Conservation (phyloP, 2,888 invertebrate genomes). For the Drosophila leonis region DNA sequence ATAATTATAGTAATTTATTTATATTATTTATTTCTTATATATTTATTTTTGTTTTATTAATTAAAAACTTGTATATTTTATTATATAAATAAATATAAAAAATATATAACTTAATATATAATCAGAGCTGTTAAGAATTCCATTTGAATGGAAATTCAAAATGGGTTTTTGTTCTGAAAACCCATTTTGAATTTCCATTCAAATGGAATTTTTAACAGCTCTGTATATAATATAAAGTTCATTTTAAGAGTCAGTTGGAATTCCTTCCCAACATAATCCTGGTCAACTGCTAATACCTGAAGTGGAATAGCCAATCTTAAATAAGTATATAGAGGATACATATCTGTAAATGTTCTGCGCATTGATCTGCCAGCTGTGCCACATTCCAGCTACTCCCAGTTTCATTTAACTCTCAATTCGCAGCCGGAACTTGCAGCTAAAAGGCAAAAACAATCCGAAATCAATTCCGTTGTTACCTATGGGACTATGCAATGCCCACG, state of each 20-base stretch:
- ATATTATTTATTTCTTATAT: too few relatives aligned
- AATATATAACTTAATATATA: too few relatives aligned
- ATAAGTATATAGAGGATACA: background rate
- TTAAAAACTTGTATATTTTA: too few relatives aligned
- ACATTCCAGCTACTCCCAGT: background rate
- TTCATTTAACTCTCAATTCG: background rate
- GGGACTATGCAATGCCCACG: conserved; percentile 38
- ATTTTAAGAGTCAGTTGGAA: background rate
- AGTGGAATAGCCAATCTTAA: background rate
- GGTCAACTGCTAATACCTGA: background rate
- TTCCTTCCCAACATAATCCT: too few relatives aligned
- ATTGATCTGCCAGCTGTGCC: background rate
- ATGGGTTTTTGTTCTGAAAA: too few relatives aligned
- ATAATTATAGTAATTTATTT: too few relatives aligned
- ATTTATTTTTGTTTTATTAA: too few relatives aligned
- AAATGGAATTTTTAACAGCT: too few relatives aligned
- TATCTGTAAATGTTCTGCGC: background rate
- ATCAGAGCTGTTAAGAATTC: too few relatives aligned
- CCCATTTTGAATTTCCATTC: too few relatives aligned
- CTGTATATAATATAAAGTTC: background rate
- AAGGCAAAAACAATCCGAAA: conserved; percentile 53
- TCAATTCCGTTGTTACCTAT: conserved; percentile 60
- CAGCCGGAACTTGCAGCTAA: conserved; percentile 19
- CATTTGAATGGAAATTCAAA: too few relatives aligned
- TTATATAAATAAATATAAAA: too few relatives aligned